Base-by-base conservation (phyloP, 2,888 invertebrate genomes). In the Scaptomyza polygonia region DNA sequence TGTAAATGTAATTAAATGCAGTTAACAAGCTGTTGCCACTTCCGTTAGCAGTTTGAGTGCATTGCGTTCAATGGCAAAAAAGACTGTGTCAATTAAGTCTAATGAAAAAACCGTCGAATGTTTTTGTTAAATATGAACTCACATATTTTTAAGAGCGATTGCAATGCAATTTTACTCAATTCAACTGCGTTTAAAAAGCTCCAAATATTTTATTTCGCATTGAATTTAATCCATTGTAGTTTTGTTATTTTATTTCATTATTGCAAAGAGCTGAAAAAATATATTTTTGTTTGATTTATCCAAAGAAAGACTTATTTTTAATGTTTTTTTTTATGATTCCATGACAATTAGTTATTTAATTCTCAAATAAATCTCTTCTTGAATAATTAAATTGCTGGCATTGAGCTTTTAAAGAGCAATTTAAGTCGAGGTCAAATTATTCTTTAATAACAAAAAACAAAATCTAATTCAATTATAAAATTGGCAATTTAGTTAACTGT, bases 401-500 rank as follows among this genome's bases (percentile, higher is more conserved):
- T 29, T 51, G 5, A 27, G 36, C 12, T n/a, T 25, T 14, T 32
- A 11, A 44, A 43, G 42, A 25, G 49, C 36, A 18, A 11, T 39
- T n/a, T 12, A 16, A 8, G 9, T 52, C 8, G 9, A 51, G 11
- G 9, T 12, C 18, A 39, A 45, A 14, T 49, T 8, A 12, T 56
- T 52, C 18, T 42, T 27, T 32, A 25, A 40, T 42, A 40, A 21
- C 5, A 6, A 44, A 14, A 14, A 27, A 12, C 14, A 7, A 47
- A 36, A 49, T 27, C 3, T 21, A 47, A 47, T 58, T 34, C 18
- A 8, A 12, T 11, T 18, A 54, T 57, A 8, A 51, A 49, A 48
- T 49, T 42, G 27, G 3, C 44, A 45, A 73, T 73, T 63, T 44
- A 29, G 9, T 53, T 69, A 64, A 64, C 55, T 52, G 52, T 56